Evolutionary conservation across 1,140 invertebrate species (phyloP).

Genomic region (roundworm (Caenorhabditis elegans)): WBcel235 BX284606.5:7523501-7524000

Average conservation of each 20-base stretch:
- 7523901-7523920: constrained; percentile 33
- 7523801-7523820: not conserved
- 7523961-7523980: not conserved
- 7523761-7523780: not conserved
- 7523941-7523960: not conserved
- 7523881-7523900: constrained; percentile 16
- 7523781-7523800: not conserved
- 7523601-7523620: no score
- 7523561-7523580: no score
- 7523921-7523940: constrained; percentile 31
- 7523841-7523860: not conserved
- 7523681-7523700: no score
- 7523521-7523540: no score
- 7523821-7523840: constrained; percentile 1
- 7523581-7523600: no score
- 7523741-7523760: constrained; percentile 3
- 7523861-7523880: not conserved
- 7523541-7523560: no score
- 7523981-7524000: not conserved
- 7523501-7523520: no score
- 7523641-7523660: no score
- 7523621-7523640: no score
- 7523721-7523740: not conserved
- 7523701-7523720: no score
- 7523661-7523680: no score